Evolutionary conservation across 2,888 invertebrate species (phyloP).

Genomic region (Tinea pellionella): DNA sequence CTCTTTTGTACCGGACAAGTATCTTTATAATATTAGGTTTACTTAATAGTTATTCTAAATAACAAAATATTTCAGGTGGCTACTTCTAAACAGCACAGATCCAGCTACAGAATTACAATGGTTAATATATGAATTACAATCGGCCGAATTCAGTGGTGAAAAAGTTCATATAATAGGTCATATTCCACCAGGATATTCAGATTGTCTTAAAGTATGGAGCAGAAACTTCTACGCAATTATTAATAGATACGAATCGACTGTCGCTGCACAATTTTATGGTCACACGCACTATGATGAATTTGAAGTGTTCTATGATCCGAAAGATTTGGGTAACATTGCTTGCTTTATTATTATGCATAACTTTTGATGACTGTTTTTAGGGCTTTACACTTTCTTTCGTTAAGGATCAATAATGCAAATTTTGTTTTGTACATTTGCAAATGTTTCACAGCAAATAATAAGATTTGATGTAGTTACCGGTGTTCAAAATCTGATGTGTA

Average conservation of each 20-base stretch:
- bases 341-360: too few relatives aligned
- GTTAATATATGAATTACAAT: constrained; percentile 93
- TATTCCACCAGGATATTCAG: constrained; percentile 94
- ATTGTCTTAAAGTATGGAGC: constrained; percentile 95
- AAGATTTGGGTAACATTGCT: constrained; percentile 76
- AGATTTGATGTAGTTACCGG: too few relatives aligned
- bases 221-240: constrained; percentile 92
- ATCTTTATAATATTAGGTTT: too few relatives aligned
- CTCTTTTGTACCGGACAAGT: too few relatives aligned
- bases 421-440: too few relatives aligned
- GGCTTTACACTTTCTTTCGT: too few relatives aligned
- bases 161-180: constrained; percentile 98
- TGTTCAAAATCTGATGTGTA: too few relatives aligned
- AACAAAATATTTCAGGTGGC: constrained; percentile 72
- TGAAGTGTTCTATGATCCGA: constrained; percentile 90
- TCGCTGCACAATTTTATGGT: constrained; percentile 93
- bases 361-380: too few relatives aligned
- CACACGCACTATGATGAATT: constrained; percentile 96
- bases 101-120: constrained; percentile 95
- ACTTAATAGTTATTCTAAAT: too few relatives aligned
- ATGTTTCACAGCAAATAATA: too few relatives aligned
- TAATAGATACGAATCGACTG: constrained; percentile 88
- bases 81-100: constrained; percentile 93
- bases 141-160: constrained; percentile 92
- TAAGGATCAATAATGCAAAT: too few relatives aligned